Evolutionary conservation across 2,113 vertebrate species (phyloP).

Genomic region (Saccopteryx leptura): DNA sequence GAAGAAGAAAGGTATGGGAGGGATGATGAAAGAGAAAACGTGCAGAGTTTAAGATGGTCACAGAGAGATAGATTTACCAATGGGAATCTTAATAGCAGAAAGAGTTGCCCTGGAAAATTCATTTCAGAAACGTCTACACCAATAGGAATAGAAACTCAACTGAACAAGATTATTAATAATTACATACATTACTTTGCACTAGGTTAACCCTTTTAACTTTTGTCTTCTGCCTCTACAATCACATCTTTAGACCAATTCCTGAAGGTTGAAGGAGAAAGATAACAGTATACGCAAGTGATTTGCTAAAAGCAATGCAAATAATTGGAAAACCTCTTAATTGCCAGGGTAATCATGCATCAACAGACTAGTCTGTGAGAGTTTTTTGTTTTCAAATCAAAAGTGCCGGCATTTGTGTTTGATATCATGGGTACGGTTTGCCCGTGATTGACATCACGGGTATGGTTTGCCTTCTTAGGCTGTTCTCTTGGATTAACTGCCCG

Average conservation of each 20-base stretch:
- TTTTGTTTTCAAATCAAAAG: not conserved
- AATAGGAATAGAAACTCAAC: not conserved
- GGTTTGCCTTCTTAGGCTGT: constrained; percentile 26
- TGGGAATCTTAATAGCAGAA: not conserved
- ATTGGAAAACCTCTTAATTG: not conserved
- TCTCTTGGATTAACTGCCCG: not conserved
- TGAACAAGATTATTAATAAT: not conserved
- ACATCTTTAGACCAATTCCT: not conserved
- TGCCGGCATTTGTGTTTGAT: not conserved
- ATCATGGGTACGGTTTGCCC: not conserved
- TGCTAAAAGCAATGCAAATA: not conserved
- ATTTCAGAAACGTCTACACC: not conserved
- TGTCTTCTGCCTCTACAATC: not conserved
- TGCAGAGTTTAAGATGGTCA: not conserved
- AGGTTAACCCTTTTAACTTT: not conserved
- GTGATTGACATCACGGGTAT: not conserved
- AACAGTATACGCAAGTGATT: not conserved
- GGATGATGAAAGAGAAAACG: not conserved
- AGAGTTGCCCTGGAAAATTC: not conserved
- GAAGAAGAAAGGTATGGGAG: not conserved
- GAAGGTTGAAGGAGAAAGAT: not conserved
- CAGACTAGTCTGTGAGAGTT: not conserved
- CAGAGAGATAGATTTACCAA: not conserved
- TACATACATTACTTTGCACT: not conserved
- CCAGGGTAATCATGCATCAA: not conserved